Base-by-base conservation (phyloP, 1,140 invertebrate genomes). In the Calliopsis andreniformis region DNA sequence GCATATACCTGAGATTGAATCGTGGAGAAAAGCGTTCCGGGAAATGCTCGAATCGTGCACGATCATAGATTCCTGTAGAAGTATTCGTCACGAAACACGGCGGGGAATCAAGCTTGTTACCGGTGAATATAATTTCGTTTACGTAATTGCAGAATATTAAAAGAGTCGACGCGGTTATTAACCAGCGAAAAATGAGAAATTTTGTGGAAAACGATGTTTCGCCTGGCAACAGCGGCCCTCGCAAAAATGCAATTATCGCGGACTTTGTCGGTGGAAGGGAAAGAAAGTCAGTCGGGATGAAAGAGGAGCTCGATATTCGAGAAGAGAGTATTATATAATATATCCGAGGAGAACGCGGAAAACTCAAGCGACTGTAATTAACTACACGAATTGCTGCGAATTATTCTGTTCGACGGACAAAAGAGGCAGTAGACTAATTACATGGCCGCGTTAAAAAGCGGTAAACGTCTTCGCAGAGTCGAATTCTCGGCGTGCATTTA, bases 141-240 rank as follows among this genome's bases (percentile, higher is more conserved):
- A 30, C 30, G 71, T 67, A 67, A 73, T 73, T 73, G 71, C 39
- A 18, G 62, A 45, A 73, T 73, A 73, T 73, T 73, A 73, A 73
- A 56, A 62, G 62, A 56, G 39, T 39, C 28, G 71, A 63, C 49
- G 39, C 30, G 61, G 20, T 30, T 56, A 67, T 66, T 67, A 67
- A 61, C 32, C 39, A 14, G 25, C 28, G 62, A 39, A 67, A 73
- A 67, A 73, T 45, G 28, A 43, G 62, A 66, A 56, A 73, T 66
- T 67, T 56, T 28, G 28, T n/a, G 49, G 51, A 56, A 45, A 32
- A n/a, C n/a, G 61, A 39, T 42, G 35, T 64, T 42, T 53, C 59
- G 25, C 35, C 35, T 3, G 35, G 32, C 16, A 14, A 45, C 16
- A 8, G 18, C 32, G 56, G 32, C 8, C 32, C 51, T 39, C 20